phyloP scores from a whole-genome alignment of 2,113 vertebrate genomes.

The Penelope pileata region DNA sequence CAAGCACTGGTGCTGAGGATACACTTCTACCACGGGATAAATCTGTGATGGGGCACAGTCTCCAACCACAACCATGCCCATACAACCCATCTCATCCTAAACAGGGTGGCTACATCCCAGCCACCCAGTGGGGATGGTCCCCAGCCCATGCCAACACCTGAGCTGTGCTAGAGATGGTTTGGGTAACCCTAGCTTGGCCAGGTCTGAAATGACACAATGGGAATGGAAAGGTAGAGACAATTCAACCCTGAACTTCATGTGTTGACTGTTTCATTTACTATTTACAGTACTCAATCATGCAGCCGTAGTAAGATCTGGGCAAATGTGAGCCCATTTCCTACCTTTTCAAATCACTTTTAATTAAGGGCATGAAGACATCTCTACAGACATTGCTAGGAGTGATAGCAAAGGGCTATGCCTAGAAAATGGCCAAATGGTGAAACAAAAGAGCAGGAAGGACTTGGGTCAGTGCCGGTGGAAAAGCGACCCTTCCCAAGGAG shows the following conservation, averaged over 20 bases:
- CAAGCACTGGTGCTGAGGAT: not conserved
- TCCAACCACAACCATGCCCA: not conserved
- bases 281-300: not conserved
- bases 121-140: fast-evolving
- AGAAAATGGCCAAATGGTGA: not conserved
- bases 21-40: not conserved
- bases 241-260: not conserved
- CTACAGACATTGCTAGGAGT: not conserved
- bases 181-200: not conserved
- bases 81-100: not conserved
- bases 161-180: not conserved
- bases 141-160: not conserved
- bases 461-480: not conserved
- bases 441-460: not conserved
- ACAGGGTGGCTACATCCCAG: not conserved
- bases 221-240: fast-evolving
- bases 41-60: not conserved
- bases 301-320: not conserved
- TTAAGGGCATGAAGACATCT: not conserved
- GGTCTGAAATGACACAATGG: fast-evolving
- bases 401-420: not conserved
- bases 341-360: not conserved
- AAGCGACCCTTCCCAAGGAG: not conserved
- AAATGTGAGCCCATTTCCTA: not conserved
- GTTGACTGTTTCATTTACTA: not conserved